Conservation (phyloP, 1,140 invertebrate genomes). For the Notospermus geniculatus region DNA sequence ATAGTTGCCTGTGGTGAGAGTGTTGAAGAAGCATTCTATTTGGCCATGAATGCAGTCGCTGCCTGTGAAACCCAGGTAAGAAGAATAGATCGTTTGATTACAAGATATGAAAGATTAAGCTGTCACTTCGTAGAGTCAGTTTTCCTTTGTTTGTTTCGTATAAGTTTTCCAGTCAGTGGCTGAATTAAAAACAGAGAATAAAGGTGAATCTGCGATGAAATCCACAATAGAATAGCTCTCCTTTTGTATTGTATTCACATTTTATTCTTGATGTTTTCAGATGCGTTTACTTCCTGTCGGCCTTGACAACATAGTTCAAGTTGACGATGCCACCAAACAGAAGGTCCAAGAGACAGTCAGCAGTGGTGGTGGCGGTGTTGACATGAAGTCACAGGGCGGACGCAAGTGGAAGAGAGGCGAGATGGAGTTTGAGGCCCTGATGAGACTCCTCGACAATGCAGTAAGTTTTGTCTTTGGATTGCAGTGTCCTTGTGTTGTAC, state of each 20-base stretch:
- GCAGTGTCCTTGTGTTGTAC: too few species aligned
- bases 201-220: too few species aligned
- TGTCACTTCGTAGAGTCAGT: neutral
- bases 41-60: conserved; percentile 77
- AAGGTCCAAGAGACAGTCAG: conserved; percentile 48
- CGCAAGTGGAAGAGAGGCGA: conserved; percentile 88
- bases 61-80: conserved; percentile 79
- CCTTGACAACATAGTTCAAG: conserved; percentile 78
- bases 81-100: too few species aligned
- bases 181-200: too few species aligned
- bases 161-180: conserved; percentile 6
- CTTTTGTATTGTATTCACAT: conserved; percentile 6
- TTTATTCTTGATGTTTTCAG: conserved; percentile 56
- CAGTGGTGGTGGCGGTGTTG: conserved; percentile 54
- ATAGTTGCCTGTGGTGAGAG: conserved; percentile 94
- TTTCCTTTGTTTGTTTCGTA: neutral
- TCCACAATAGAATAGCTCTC: conserved; percentile 8
- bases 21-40: conserved; percentile 94
- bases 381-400: conserved; percentile 58
- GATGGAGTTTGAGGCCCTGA: conserved; percentile 95
- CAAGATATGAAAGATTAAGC: too few species aligned
- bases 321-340: conserved; percentile 70
- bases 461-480: too few species aligned
- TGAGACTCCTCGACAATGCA: conserved; percentile 97
- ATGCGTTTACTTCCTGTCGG: conserved; percentile 77